Evolutionary conservation across 1,140 invertebrate species (phyloP), one percentile per base, ranked within the genome.

Genomic region (Harlomillsia oculata): DNA sequence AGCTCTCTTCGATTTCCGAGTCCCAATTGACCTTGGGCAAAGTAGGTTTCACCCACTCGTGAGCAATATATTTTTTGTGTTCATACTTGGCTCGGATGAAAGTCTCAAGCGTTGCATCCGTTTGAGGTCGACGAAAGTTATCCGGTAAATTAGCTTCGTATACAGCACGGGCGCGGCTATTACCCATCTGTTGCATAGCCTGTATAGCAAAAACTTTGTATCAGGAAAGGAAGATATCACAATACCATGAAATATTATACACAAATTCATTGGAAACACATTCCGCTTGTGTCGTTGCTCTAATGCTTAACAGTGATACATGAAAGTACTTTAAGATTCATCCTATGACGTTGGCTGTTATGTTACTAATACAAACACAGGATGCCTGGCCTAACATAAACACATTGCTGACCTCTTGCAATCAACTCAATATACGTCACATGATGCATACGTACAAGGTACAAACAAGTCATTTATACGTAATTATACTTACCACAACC

Each of bases 21-120:
- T 39, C 74, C 79, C 80, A 82, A 71, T 82, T 82, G 29, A 88
- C 84, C 75, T 90, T 87, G 16, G 87, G 85, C 51, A 85, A 77
- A 39, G 84, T 76, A 23, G 87, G 87, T 50, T 84, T 86, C 32
- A 96, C 87, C 91, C 91, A 98, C 75, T 97, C 93, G 65, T 86
- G 82, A 21, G 93, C 94, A 67, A 97, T 89, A 71, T 97, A 98
- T 69, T 96, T 97, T 74, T 96, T 97, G 66, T 92, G 85, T 71
- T 98, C 95, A 74, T 99, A 99, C 75, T 99, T 99, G 36, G 90
- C 88, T 48, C 94, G 78, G 62, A 98, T 93, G 72, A 99, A 99
- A 43, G 82, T 82, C 72, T 98, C 94, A 26, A 98, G 75, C 14
- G 88, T 83, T 46, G 87, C 85, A 70, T 98, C 94, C 54, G 86